Evolutionary conservation across 2,888 invertebrate genomes (phyloP).

Genomic region (Pinctada fucata): DNA sequence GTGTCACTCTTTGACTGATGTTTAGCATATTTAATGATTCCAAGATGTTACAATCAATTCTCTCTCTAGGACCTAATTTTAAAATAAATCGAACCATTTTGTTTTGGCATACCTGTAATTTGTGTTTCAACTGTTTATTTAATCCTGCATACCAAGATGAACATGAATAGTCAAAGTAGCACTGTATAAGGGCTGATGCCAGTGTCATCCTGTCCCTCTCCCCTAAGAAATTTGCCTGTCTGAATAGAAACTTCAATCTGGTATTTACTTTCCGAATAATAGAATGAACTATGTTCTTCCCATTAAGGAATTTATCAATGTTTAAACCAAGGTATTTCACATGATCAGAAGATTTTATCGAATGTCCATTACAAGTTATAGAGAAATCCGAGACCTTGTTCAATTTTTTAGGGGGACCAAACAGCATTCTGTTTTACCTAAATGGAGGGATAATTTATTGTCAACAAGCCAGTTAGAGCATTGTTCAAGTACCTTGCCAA

Average conservation of each 20-base stretch:
- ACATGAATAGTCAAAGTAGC: not conserved
- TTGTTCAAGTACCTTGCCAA: not conserved
- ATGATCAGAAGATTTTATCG: not conserved
- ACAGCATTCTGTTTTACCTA: slow-evolving; percentile 13
- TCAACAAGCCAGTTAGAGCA: not conserved
- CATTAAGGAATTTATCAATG: not conserved
- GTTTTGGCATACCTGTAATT: slow-evolving; percentile 1
- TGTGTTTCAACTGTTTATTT: not conserved
- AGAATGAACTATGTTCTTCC: not conserved
- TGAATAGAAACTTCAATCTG: not conserved
- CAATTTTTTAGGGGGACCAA: not conserved
- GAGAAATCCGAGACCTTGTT: not conserved
- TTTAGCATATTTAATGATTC: not conserved
- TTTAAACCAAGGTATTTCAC: not conserved
- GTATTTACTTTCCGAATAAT: not conserved
- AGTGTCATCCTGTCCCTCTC: not conserved
- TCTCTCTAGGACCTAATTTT: not conserved
- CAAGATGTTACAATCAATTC: not conserved
- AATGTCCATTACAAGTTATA: not conserved
- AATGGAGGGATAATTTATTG: slow-evolving; percentile 10
- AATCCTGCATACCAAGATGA: slow-evolving; percentile 5
- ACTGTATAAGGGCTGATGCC: not conserved
- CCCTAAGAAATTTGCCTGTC: not conserved
- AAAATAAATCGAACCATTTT: not conserved
- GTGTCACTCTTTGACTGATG: not conserved